Evolutionary conservation across 2,113 vertebrate genomes (phyloP), one percentile per base, ranked within the genome.

Genomic region (Forbesichthys papilliferus): DNA sequence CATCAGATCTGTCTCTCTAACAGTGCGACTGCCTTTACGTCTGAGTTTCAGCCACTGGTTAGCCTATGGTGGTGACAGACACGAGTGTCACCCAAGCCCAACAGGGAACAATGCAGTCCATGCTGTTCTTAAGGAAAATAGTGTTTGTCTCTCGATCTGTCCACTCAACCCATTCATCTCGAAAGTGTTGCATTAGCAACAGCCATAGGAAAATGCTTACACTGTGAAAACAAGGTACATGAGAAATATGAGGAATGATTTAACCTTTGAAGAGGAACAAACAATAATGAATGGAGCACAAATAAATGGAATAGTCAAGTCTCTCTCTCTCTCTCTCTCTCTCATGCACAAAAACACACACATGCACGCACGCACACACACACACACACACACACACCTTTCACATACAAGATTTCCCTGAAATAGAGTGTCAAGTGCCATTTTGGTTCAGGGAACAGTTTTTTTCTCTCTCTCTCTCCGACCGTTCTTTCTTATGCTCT

Each of bases 81-180:
- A 76, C 63, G 61, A 42, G 78, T 71, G 84, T 83, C 80, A 77
- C 71, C 76, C 75, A 61, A 63, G 65, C 76, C 36, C 5, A 42
- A 42, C 36, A 42, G 36, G 18, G 74, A 80, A 87, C 80, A 86
- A 82, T 86, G 86, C 27, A 82, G 80, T 73, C 69, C 72, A 82
- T 77, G 66, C 59, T 84, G 71, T 80, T 73, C 67, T 77, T 0
- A 53, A 78, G 80, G 75, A 89, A 81, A 84, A 88, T 75, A n/a
- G 36, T 42, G 36, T 42, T 6, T 42, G 36, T 42, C 20, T 60
- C 7, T 42, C 36, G 0, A 13, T 18, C 11, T n/a, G 11, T n/a
- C n/a, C 51, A 13, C 51, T 53, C 51, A 13, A 12, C n/a, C 51
- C n/a, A 12, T 53, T n/a, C 11, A 4, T 12, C 51, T n/a, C 36